phyloP scores from a whole-genome alignment of 37 sponge, comb jelly and placozoan species.

The Lycopodina hypogea region DNA sequence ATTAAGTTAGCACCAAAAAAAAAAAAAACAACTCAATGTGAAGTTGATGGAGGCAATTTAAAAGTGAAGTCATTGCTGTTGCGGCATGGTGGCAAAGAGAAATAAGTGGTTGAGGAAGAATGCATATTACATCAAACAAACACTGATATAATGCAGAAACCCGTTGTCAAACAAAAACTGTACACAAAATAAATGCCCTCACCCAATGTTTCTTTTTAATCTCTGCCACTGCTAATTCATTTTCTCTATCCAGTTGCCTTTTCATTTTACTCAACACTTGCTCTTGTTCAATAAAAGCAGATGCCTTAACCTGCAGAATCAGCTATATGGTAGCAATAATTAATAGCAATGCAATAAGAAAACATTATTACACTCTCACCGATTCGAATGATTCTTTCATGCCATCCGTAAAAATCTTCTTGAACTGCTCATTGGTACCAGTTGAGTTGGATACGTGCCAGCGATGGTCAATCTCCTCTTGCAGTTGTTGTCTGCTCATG shows the following conservation, averaged over 20 bases:
- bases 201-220: conserved; percentile 96
- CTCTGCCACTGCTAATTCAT: conserved; percentile 71
- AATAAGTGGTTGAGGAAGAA: too few species aligned
- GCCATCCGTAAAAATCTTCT: conserved; percentile 45
- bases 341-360: neutral
- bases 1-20: too few species aligned
- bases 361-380: conserved; percentile 24
- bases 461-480: conserved; percentile 57
- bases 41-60: too few species aligned
- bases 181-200: too few species aligned
- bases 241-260: conserved; percentile 70
- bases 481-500: conserved; percentile 59
- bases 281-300: conserved; percentile 55
- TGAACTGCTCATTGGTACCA: conserved; percentile 42
- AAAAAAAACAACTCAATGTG: too few species aligned
- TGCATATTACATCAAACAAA: too few species aligned
- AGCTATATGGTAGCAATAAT: too few species aligned
- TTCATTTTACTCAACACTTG: conserved; percentile 61
- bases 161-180: too few species aligned
- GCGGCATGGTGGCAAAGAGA: too few species aligned
- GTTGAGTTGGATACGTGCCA: conserved; percentile 69
- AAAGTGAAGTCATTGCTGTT: too few species aligned
- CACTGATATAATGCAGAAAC: too few species aligned
- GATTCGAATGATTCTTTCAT: conserved; percentile 63
- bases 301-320: conserved; percentile 40